These are phyloP conservation scores for Pterobdella sp. DNA, from an alignment of 2,888 invertebrate species.

Conservation along the genomic window DNA sequence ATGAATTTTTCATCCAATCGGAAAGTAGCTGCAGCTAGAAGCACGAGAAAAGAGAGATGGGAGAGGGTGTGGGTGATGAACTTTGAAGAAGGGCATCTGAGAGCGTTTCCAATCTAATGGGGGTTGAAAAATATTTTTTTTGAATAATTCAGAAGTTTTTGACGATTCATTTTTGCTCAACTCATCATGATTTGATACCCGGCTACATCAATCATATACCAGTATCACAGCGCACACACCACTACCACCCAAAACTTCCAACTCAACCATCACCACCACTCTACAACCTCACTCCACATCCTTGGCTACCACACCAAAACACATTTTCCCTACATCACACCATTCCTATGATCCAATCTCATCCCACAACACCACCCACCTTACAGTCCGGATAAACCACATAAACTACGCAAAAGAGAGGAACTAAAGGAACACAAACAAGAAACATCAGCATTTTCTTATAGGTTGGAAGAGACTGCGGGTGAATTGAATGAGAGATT, in stretches of 20 bases:
- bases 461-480: conserved; percentile 51
- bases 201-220: background rate
- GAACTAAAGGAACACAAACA: conserved; percentile 34
- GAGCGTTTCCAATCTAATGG: conserved; percentile 47
- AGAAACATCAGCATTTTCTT: conserved; percentile 48
- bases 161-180: background rate
- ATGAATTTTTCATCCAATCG: conserved; percentile 32
- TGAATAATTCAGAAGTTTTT: background rate
- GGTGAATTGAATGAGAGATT: too few species aligned
- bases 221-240: background rate
- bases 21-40: conserved; percentile 64
- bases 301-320: background rate
- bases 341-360: background rate
- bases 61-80: conserved; percentile 64
- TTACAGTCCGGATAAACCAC: conserved; percentile 49
- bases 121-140: background rate
- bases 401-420: conserved; percentile 48
- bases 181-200: background rate
- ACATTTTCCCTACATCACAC: too few species aligned
- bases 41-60: conserved; percentile 61
- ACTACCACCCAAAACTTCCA: background rate
- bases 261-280: background rate
- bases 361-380: conserved; percentile 39
- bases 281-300: background rate
- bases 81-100: conserved; percentile 62